phyloP scores from a whole-genome alignment of 2,888 invertebrate genomes.

The Protophormia terraenovae region DNA sequence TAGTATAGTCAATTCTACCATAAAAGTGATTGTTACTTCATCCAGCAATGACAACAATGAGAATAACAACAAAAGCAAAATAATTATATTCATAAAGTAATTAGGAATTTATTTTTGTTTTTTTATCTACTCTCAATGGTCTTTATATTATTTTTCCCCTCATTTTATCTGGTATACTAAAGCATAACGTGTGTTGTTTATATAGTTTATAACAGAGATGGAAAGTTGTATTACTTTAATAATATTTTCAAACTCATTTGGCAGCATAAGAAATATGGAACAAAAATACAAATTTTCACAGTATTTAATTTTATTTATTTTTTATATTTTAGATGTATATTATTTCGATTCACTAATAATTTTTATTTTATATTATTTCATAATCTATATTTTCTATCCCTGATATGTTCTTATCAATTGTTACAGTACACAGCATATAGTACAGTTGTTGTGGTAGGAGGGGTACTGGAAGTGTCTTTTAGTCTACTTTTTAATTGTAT shows the following conservation, averaged over 20 bases:
- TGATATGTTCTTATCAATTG: not conserved
- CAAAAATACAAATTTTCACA: too few species aligned
- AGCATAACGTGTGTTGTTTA: not conserved
- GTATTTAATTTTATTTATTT: too few species aligned
- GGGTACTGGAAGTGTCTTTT: not conserved
- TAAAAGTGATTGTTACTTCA: constrained; percentile 44
- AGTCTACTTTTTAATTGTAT: constrained; percentile 12
- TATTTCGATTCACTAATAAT: too few species aligned
- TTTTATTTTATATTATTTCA: not conserved
- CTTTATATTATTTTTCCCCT: not conserved
- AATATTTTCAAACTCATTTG: too few species aligned
- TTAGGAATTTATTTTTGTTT: constrained; percentile 49
- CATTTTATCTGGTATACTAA: not conserved
- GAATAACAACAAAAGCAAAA: constrained; percentile 9
- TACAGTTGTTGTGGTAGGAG: not conserved
- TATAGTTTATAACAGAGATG: not conserved
- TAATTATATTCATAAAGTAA: constrained; percentile 53
- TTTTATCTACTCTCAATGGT: not conserved
- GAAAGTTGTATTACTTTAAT: too few species aligned
- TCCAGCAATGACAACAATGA: not conserved
- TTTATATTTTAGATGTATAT: too few species aligned
- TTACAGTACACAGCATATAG: not conserved
- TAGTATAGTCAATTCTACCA: not conserved
- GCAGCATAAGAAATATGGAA: too few species aligned
- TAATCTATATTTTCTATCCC: not conserved